These are phyloP conservation scores for Ommatoiulus sabulosus DNA, from an alignment of 2,888 invertebrate genomes.

Conservation along the genomic window DNA sequence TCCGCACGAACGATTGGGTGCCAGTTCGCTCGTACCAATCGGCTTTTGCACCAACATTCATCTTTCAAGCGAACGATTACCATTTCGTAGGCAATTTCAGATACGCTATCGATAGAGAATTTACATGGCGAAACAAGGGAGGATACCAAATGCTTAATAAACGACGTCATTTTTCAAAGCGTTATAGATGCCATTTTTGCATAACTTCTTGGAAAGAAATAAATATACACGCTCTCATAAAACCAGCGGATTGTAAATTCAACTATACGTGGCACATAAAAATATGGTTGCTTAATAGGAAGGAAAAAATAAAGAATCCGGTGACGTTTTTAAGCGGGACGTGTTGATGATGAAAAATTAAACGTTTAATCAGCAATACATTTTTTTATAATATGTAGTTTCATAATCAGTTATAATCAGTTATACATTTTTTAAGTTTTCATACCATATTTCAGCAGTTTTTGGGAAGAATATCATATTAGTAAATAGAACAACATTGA, in stretches of 20 bases:
- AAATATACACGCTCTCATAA: neutral
- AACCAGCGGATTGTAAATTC: neutral
- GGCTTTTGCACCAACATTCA: slow-evolving; percentile 37
- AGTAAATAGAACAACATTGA: no score
- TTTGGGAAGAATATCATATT: no score
- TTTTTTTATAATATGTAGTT: no score
- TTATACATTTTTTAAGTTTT: no score
- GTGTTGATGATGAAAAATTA: no score
- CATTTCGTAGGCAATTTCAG: slow-evolving; percentile 41
- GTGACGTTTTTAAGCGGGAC: no score
- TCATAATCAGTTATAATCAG: no score
- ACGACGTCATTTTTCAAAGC: slow-evolving; percentile 37
- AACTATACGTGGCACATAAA: neutral
- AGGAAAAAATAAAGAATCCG: neutral
- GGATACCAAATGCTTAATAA: slow-evolving; percentile 16
- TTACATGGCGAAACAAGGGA: slow-evolving; percentile 41
- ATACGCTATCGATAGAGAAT: slow-evolving; percentile 37
- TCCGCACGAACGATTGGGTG: slow-evolving; percentile 33
- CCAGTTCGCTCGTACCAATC: slow-evolving; percentile 44
- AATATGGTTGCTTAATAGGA: neutral
- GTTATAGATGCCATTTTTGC: slow-evolving; percentile 18
- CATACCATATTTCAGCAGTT: no score
- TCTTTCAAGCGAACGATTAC: slow-evolving; percentile 9
- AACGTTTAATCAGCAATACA: no score
- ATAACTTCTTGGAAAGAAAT: neutral